Evolutionary conservation across 2,113 vertebrate genomes (phyloP), one percentile per base, ranked within the genome.

Genomic region (Lophotis ruficrista): DNA sequence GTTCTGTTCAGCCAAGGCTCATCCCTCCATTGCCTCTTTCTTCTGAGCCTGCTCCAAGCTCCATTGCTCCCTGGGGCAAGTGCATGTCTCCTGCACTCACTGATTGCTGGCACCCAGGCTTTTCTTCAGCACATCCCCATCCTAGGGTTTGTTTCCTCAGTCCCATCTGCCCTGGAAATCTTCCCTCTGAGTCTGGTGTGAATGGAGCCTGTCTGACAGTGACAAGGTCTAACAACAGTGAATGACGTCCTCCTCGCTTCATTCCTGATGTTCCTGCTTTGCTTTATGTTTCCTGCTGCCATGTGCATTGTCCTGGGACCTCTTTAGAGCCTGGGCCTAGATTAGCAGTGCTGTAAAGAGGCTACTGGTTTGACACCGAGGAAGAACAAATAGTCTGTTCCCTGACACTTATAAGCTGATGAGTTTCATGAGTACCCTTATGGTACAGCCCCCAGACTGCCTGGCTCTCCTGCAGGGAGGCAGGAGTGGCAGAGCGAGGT

Each of bases 281-380:
- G 3, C 35, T 83, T 2, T 7, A 20, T n/a, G 60, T 5, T 3
- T 20, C 17, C 7, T 64, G 51, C 76, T 86, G 58, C 58, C 35
- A 0, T 0, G 4, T 61, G 30, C 47, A 6, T 86, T 1, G 0
- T 1, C 1, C 43, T 61, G 64, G 76, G 56, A 87, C 33, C 31
- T 60, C 30, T 68, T 47, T 41, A 56, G 61, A 84, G 17, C 70
- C 31, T 60, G 43, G 64, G 38, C 51, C 71, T 83, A 33, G 20
- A 14, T 43, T 43, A 68, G 48, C 45, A 37, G 13, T 21, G 25
- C 58, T 90, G 84, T 69, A 35, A 53, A 82, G 72, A 87, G 35
- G 17, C 9, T n/a, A 6, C 50, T 65, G 14, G 27, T 70, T 83
- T 61, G 57, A 47, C 25, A 28, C 35, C 16, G 33, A 50, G 68